phyloP scores from a whole-genome alignment of 2,797 vertebrate genomes.

The Argya squamiceps region DNA sequence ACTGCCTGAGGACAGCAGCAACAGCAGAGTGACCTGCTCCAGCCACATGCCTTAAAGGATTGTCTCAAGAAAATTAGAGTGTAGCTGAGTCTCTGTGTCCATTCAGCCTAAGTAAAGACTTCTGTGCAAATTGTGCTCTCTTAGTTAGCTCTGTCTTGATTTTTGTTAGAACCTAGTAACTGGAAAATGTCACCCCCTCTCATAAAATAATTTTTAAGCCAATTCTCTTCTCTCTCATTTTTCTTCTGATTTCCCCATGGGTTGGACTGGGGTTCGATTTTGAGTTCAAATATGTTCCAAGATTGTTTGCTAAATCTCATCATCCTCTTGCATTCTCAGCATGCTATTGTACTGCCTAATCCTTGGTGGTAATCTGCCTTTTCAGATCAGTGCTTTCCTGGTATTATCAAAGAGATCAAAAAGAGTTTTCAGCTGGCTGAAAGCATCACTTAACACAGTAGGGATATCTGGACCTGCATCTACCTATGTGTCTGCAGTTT shows the following conservation, averaged over 20 bases:
- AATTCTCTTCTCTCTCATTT: not conserved
- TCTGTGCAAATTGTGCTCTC: not conserved
- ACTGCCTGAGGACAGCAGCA: slow-evolving; percentile 52
- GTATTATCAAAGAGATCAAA: slow-evolving; percentile 67
- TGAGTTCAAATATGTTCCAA: slow-evolving; percentile 38
- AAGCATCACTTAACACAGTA: slow-evolving; percentile 37
- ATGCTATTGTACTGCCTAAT: slow-evolving; percentile 63
- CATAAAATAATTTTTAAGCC: not conserved
- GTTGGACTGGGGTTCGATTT: not conserved
- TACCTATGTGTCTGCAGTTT: slow-evolving; percentile 23
- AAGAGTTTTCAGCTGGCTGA: slow-evolving; percentile 60
- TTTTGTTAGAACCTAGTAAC: not conserved
- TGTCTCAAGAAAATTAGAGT: slow-evolving; percentile 48
- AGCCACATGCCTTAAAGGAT: slow-evolving; percentile 55
- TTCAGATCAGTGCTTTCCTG: slow-evolving; percentile 69
- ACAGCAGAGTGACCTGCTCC: slow-evolving; percentile 29
- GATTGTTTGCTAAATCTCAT: slow-evolving; percentile 51
- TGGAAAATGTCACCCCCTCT: not conserved
- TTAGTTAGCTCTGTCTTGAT: not conserved
- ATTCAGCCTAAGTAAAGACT: not conserved
- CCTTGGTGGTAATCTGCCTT: slow-evolving; percentile 65
- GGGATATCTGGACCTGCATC: slow-evolving; percentile 21
- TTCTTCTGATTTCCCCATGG: not conserved
- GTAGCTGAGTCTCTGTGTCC: not conserved
- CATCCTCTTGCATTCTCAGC: slow-evolving; percentile 57